Evolutionary conservation across 2,888 invertebrate genomes (phyloP).

Genomic region (Heteromyza rotundicornis): DNA sequence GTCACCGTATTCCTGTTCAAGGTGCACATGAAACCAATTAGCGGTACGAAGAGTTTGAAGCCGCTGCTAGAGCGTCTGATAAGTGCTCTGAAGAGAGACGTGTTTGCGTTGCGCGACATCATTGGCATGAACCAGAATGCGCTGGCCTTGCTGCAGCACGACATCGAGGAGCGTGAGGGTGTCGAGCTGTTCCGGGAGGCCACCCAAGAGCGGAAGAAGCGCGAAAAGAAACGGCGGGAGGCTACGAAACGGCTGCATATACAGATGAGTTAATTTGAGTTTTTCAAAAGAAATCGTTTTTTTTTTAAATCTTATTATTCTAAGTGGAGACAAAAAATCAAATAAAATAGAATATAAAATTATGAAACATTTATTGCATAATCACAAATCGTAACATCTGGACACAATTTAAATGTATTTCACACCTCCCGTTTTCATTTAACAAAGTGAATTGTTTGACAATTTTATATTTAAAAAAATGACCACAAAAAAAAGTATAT

Average conservation of each 20-base stretch:
- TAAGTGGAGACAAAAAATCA: slow-evolving; percentile 7
- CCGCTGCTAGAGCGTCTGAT: slow-evolving; percentile 51
- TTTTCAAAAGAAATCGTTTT: slow-evolving; percentile 5
- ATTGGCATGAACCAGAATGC: slow-evolving; percentile 87
- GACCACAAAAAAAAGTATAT: slow-evolving; percentile 18
- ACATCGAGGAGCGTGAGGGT: slow-evolving; percentile 76
- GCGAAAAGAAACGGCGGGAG: slow-evolving; percentile 64
- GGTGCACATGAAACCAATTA: slow-evolving; percentile 80
- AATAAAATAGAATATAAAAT: slow-evolving; percentile 27
- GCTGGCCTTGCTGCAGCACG: slow-evolving; percentile 75
- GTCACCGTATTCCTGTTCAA: slow-evolving; percentile 78
- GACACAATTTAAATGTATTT: too few relatives aligned
- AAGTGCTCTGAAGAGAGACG: slow-evolving; percentile 43
- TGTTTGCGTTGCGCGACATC: slow-evolving; percentile 70
- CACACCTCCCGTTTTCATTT: neutral
- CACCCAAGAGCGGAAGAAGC: slow-evolving; percentile 68
- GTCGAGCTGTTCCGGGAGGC: slow-evolving; percentile 82
- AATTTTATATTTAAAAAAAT: slow-evolving; percentile 25
- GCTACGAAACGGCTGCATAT: slow-evolving; percentile 50
- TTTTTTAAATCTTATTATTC: neutral
- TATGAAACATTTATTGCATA: slow-evolving; percentile 29
- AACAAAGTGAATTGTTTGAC: slow-evolving; percentile 17
- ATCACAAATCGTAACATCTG: too few relatives aligned
- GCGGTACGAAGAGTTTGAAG: slow-evolving; percentile 73
- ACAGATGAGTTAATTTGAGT: slow-evolving; percentile 39